These are phyloP conservation scores for Malurus melanocephalus DNA, from an alignment of 2,113 vertebrate genomes.

Conservation along the genomic window DNA sequence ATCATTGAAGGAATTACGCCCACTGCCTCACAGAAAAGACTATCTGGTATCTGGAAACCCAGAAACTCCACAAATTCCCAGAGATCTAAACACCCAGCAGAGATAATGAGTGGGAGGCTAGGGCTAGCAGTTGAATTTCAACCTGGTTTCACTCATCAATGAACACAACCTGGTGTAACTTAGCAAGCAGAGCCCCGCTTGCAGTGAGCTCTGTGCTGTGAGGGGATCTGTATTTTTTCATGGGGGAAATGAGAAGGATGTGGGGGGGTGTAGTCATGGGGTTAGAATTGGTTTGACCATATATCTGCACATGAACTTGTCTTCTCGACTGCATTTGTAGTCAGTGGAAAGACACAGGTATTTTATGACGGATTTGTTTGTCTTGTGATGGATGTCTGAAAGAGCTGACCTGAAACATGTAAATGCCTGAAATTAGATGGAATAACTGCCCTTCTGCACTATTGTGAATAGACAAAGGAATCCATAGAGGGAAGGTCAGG, in stretches of 20 bases:
- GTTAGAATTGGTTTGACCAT: background rate
- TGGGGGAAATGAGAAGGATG: background rate
- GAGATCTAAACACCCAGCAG: constrained; percentile 22
- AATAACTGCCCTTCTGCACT: background rate
- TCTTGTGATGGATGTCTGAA: background rate
- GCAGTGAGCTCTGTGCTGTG: background rate
- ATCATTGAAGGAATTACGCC: background rate
- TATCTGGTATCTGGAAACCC: constrained; percentile 9
- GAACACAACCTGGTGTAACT: background rate
- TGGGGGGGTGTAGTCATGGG: background rate
- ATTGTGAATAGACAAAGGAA: background rate
- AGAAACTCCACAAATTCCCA: constrained; percentile 38
- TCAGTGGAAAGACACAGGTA: background rate
- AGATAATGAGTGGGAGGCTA: constrained; percentile 40
- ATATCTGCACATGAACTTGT: background rate
- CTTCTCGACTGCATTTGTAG: background rate
- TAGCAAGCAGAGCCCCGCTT: background rate
- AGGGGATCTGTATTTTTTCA: background rate
- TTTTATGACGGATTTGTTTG: background rate
- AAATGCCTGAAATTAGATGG: background rate
- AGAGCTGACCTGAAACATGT: background rate
- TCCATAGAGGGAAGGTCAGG: fast-evolving
- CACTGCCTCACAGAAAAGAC: background rate
- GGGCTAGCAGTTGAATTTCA: constrained; percentile 30
- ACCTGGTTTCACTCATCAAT: constrained; percentile 40